phyloP scores from a whole-genome alignment of 2,888 invertebrate genomes.

The Malacosoma neustria region DNA sequence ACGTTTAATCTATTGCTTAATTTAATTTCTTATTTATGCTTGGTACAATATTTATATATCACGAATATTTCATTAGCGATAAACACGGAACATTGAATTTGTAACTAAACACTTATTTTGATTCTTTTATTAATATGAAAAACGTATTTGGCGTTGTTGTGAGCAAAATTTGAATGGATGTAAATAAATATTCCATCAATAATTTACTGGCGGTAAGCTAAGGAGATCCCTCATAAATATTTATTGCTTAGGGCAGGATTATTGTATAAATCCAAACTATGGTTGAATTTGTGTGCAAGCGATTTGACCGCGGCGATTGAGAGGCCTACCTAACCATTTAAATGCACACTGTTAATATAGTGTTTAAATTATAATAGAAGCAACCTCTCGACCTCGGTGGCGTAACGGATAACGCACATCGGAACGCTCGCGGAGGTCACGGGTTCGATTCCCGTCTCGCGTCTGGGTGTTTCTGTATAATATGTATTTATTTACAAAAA shows the following conservation, averaged over 20 bases:
- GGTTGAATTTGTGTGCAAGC: conserved; percentile 26
- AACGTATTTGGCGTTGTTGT: neutral
- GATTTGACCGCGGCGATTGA: conserved; percentile 14
- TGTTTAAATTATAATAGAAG: too few relatives aligned
- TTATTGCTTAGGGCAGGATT: conserved; percentile 17
- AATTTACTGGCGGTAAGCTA: conserved; percentile 12
- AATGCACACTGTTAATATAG: too few relatives aligned
- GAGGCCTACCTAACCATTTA: conserved; percentile 19
- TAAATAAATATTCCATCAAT: conserved; percentile 3
- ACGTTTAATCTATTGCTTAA: conserved; percentile 36
- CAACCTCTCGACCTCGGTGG: too few relatives aligned
- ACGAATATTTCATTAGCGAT: neutral
- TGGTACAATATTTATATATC: too few relatives aligned
- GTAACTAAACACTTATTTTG: neutral
- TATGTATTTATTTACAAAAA: too few relatives aligned
- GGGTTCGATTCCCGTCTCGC: too few relatives aligned
- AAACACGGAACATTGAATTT: too few relatives aligned
- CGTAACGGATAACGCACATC: too few relatives aligned
- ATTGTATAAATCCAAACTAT: conserved; percentile 28
- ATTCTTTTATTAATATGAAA: neutral
- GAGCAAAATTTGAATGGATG: neutral
- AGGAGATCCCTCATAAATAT: conserved; percentile 26
- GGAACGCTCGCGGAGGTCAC: too few relatives aligned
- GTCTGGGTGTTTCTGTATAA: too few relatives aligned
- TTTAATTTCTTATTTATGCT: conserved; percentile 24